phyloP scores from a whole-genome alignment of 2,113 vertebrate genomes.

The Haemorhous mexicanus region DNA sequence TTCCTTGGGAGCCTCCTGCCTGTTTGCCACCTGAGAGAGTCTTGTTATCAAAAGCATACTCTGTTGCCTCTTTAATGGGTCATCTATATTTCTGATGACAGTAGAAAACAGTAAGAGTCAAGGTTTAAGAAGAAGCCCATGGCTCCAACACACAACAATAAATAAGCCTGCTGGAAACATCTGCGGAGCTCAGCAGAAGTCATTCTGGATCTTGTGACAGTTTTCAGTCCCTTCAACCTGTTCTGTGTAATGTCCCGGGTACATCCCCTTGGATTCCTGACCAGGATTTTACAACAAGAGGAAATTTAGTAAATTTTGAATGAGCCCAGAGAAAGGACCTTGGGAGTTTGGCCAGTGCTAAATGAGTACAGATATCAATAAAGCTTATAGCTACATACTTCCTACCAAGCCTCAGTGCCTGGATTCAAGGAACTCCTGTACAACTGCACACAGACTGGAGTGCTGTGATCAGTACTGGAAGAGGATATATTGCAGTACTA shows the following conservation, averaged over 20 bases:
- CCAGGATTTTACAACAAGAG: not conserved
- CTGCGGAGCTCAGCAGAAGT: not conserved
- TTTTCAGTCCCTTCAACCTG: not conserved
- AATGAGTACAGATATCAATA: conserved; percentile 1
- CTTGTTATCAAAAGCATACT: not conserved
- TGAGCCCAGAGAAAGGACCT: not conserved
- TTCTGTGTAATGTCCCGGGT: not conserved
- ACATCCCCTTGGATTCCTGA: not conserved
- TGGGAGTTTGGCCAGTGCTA: not conserved
- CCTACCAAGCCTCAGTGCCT: not conserved
- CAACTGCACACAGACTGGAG: not conserved
- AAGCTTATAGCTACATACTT: not conserved
- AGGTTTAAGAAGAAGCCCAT: not conserved
- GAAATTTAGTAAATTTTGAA: not conserved
- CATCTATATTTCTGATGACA: not conserved
- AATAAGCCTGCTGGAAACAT: not conserved
- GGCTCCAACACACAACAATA: not conserved
- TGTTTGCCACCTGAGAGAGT: not conserved
- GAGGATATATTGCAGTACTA: not conserved
- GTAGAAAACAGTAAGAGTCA: not conserved
- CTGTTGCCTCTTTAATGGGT: not conserved
- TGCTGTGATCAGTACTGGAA: not conserved
- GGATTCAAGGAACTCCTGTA: not conserved
- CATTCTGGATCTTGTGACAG: not conserved
- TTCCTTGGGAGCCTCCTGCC: not conserved